Conservation (phyloP, 2,797 vertebrate species). For the Syncerus caffer region DNA sequence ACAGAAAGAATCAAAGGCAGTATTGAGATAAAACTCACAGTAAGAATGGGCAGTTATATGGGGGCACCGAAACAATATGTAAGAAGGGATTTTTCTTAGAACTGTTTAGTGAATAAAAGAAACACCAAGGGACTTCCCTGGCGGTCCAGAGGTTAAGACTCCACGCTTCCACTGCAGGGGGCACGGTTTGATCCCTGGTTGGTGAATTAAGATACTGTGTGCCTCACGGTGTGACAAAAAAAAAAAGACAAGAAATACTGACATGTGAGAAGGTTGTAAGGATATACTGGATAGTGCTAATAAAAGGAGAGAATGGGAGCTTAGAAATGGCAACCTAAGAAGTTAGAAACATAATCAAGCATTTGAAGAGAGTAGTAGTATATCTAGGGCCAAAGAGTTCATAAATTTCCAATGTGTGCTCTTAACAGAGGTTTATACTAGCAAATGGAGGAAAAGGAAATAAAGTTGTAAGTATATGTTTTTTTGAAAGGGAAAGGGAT, state of each 20-base stretch:
- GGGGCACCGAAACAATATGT: neutral
- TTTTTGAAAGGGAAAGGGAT: neutral
- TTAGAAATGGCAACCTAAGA: neutral
- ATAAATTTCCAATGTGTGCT: neutral
- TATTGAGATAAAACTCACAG: neutral
- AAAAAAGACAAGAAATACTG: neutral
- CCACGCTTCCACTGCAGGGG: neutral
- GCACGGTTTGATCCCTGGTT: neutral
- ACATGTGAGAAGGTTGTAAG: neutral
- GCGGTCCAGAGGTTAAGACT: neutral
- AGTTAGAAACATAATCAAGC: neutral
- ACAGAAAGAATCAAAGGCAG: neutral
- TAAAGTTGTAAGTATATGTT: neutral
- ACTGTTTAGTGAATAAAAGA: neutral
- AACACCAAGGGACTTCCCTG: neutral
- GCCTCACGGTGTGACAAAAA: neutral
- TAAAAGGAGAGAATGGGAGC: neutral
- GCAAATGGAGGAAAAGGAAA: neutral
- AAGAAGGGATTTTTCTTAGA: neutral
- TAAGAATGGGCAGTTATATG: neutral
- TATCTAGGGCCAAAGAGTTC: neutral
- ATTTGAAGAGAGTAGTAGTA: neutral
- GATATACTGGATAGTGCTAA: neutral
- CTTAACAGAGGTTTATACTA: neutral
- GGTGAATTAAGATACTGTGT: neutral